A percentile compares a stretch with the other conserved stretches of the same genome.
These are phyloP conservation scores for Abrostola tripartita DNA, from an alignment of 2,888 invertebrate species.

Conservation along the genomic window DNA sequence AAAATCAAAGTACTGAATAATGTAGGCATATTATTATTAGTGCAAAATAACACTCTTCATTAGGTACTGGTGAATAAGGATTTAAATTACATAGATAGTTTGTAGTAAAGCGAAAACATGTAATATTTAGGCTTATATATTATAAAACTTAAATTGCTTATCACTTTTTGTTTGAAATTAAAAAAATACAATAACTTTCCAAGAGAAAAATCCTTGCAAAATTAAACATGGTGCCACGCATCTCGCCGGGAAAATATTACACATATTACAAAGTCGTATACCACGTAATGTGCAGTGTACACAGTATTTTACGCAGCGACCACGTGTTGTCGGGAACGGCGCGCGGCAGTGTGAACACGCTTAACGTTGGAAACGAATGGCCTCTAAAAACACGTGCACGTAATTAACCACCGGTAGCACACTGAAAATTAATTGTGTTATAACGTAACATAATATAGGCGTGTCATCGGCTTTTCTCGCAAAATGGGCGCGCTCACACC, in stretches of 20 bases:
- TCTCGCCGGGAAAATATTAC: conserved; percentile 19
- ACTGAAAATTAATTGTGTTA: conserved; percentile 59
- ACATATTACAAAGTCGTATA: conserved; percentile 16
- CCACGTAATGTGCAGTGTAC: conserved; percentile 38
- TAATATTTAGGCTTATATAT: too few species aligned
- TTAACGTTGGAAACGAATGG: conserved; percentile 52
- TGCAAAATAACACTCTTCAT: too few species aligned
- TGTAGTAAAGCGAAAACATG: too few species aligned
- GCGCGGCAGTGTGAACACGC: conserved; percentile 34
- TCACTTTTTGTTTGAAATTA: background rate
- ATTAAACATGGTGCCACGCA: conserved; percentile 12
- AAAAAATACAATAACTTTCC: conserved; percentile 3
- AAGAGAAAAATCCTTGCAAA: conserved; percentile 20
- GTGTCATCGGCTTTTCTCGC: conserved; percentile 55
- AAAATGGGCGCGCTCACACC: conserved; percentile 47
- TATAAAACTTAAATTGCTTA: background rate
- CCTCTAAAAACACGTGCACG: conserved; percentile 58
- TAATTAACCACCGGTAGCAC: conserved; percentile 50
- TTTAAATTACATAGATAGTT: too few species aligned
- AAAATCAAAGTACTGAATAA: too few species aligned
- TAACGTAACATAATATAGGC: conserved; percentile 52
- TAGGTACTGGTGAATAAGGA: too few species aligned
- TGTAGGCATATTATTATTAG: too few species aligned
- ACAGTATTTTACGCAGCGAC: conserved; percentile 46
- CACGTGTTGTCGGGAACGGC: conserved; percentile 50